A percentile compares a stretch with the other conserved stretches of the same genome.
phyloP scores from a whole-genome alignment of 1,140 invertebrate genomes.

The Neuroterus valhalla region DNA sequence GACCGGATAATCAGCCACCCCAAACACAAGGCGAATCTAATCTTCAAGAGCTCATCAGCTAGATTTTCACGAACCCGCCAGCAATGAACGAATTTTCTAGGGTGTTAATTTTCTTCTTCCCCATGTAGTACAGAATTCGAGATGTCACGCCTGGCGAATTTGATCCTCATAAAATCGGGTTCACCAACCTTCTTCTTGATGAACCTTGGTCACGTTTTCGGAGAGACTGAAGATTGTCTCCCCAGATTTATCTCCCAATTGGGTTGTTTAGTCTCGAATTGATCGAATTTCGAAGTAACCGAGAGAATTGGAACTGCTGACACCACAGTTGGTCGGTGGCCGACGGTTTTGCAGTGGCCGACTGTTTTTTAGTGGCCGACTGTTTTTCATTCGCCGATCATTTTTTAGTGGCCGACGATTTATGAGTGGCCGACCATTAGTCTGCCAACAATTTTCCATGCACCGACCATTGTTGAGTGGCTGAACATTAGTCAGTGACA shows the following conservation, averaged over 20 bases:
- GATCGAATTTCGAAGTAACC: conserved; percentile 1
- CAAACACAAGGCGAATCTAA: conserved; percentile 54
- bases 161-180: conserved; percentile 6
- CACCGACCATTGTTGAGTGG: no score
- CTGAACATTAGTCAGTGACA: no score
- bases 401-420: no score
- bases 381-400: no score
- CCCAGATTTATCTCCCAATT: neutral
- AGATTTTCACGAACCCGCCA: conserved; percentile 26
- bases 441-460: no score
- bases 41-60: conserved; percentile 58
- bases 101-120: conserved; percentile 41
- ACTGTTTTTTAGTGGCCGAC: no score
- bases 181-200: neutral
- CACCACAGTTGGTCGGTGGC: no score
- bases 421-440: no score
- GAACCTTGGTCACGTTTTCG: conserved; percentile 20
- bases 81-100: conserved; percentile 34
- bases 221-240: conserved; percentile 13
- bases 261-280: conserved; percentile 15
- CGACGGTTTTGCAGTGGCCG: no score
- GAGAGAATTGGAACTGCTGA: neutral
- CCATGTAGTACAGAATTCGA: neutral
- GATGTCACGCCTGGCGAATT: conserved; percentile 2
- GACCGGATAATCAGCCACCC: conserved; percentile 58